A percentile compares a stretch with the other conserved stretches of the same genome.
These are phyloP conservation scores for Danionella cerebrum DNA, from an alignment of 2,113 vertebrate species.

Conservation along the genomic window DNA sequence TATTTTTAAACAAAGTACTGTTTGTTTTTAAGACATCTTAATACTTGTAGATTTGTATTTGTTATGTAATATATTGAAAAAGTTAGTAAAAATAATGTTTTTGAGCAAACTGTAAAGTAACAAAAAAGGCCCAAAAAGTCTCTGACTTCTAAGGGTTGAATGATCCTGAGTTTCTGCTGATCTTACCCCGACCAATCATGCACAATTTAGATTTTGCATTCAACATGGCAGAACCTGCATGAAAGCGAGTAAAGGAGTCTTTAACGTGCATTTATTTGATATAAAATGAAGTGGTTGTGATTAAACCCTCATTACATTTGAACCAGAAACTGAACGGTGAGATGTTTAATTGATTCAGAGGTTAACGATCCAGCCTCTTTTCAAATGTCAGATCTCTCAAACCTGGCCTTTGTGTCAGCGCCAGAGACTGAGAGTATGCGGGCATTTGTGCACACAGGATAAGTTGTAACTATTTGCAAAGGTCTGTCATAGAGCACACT, in stretches of 20 bases:
- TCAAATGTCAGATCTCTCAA: conserved; percentile 44
- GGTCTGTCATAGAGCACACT: conserved; percentile 9
- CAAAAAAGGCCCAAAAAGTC: no score
- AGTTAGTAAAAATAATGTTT: no score
- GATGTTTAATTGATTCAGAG: conserved; percentile 15
- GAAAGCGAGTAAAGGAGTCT: not conserved
- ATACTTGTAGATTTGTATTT: no score
- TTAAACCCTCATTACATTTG: not conserved
- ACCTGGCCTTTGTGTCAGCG: conserved; percentile 38
- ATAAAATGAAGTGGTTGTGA: not conserved
- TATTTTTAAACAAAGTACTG: no score
- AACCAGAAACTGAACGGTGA: conserved; percentile 18
- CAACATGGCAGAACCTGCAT: no score
- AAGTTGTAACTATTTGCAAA: conserved; percentile 2
- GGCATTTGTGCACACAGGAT: conserved; percentile 19
- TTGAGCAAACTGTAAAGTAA: no score
- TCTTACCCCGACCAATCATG: no score
- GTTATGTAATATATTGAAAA: no score
- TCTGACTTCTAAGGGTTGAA: no score
- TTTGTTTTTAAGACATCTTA: no score
- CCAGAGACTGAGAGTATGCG: conserved; percentile 17
- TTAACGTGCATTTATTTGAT: not conserved
- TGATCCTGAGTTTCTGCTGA: no score
- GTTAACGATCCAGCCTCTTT: conserved; percentile 38
- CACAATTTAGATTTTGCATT: no score